phyloP scores from a whole-genome alignment of 1,140 invertebrate genomes.

The Belonocnema kinseyi region DNA sequence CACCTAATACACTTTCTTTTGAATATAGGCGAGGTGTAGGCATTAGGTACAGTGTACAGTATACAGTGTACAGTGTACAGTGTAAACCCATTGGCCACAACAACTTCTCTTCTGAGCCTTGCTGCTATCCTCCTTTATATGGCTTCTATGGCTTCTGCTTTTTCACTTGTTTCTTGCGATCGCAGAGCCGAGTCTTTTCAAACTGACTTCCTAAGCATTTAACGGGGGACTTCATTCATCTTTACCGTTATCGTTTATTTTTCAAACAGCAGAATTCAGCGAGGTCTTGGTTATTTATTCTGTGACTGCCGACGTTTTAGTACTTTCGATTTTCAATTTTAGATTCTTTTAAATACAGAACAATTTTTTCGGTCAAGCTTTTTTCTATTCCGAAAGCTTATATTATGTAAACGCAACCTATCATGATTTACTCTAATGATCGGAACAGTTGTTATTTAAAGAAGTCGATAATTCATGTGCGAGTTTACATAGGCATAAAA shows the following conservation, averaged over 20 bases:
- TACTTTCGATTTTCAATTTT: too few relatives aligned
- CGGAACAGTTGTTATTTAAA: too few relatives aligned
- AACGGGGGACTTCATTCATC: not conserved
- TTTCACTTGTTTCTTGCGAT: slow-evolving; percentile 29
- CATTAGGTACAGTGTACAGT: slow-evolving; percentile 14
- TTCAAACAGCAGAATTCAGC: not conserved
- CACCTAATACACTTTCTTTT: slow-evolving; percentile 61
- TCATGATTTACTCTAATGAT: too few relatives aligned
- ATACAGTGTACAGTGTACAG: slow-evolving; percentile 21
- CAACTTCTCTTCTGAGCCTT: slow-evolving; percentile 56
- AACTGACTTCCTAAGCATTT: not conserved
- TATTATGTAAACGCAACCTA: too few relatives aligned
- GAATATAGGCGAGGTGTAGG: not conserved
- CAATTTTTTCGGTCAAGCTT: too few relatives aligned
- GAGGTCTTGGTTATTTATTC: too few relatives aligned
- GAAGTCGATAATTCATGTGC: too few relatives aligned
- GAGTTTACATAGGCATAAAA: too few relatives aligned
- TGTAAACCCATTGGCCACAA: slow-evolving; percentile 34
- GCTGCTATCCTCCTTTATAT: slow-evolving; percentile 48
- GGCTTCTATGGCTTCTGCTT: slow-evolving; percentile 13
- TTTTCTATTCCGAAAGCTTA: too few relatives aligned
- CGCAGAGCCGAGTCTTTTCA: not conserved
- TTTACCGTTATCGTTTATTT: not conserved
- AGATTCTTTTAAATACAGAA: too few relatives aligned
- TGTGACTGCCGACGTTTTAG: too few relatives aligned